phyloP scores from a whole-genome alignment of 2,888 invertebrate species.

The Lysandra bellargus region DNA sequence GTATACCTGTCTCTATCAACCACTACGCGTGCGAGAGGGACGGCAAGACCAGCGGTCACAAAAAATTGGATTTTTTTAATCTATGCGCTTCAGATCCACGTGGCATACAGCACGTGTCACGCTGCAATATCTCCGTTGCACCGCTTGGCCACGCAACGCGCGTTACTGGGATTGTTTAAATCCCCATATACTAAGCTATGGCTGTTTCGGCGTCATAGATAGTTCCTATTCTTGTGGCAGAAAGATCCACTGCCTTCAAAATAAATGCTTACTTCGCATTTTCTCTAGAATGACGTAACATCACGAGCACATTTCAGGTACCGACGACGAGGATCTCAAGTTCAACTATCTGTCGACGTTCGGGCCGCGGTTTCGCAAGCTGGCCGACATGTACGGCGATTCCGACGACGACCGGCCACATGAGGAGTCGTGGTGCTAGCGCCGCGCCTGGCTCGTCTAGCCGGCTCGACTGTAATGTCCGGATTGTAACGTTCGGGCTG shows the following conservation, averaged over 20 bases:
- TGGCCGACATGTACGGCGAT: constrained; percentile 97
- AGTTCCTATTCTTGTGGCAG: too few species aligned
- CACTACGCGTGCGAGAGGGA: constrained; percentile 99
- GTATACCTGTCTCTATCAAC: constrained; percentile 41
- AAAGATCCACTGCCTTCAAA: too few species aligned
- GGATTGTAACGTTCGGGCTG: neutral
- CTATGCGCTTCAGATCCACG: too few species aligned
- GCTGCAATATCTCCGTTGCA: too few species aligned
- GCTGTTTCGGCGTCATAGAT: too few species aligned
- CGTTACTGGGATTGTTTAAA: too few species aligned
- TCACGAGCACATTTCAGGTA: constrained; percentile 71
- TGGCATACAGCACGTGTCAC: too few species aligned
- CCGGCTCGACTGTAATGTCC: constrained; percentile 42
- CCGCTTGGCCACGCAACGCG: too few species aligned
- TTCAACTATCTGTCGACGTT: constrained; percentile 97
- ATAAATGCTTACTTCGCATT: too few species aligned
- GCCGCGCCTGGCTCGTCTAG: constrained; percentile 75
- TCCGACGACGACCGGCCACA: constrained; percentile 90
- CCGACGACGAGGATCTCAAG: constrained; percentile 94
- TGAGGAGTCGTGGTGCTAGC: constrained; percentile 92
- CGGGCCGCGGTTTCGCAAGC: constrained; percentile 96
- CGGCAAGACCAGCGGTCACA: constrained; percentile 90
- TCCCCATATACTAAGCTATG: too few species aligned
- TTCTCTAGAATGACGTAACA: neutral
- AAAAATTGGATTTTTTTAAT: too few species aligned